Base-by-base conservation (phyloP, 2,797 vertebrate genomes). In the Sebastiscus albofasciatus region DNA sequence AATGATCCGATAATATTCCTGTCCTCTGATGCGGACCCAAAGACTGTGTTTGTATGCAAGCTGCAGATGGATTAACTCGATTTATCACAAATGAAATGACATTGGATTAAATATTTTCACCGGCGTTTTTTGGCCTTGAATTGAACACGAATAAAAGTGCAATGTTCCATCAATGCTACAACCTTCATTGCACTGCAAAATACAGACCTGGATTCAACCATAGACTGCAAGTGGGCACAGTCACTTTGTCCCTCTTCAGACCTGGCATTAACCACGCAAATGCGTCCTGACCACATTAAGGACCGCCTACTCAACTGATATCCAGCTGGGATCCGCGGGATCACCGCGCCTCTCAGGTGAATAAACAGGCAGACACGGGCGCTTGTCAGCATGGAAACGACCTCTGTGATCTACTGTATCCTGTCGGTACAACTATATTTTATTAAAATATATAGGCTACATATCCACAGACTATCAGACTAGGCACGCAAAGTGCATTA, bases 41-140 rank as follows among this genome's bases (percentile, higher is more conserved):
- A 69, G 12, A 36, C n/a, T 27, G 3, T 67, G 13, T 79, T 60
- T 74, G 31, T 60, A 55, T 68, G 52, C 52, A 56, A n/a, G 20
- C 39, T 66, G 46, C 42, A 33, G 26, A 58, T 46, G 58, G 62
- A 83, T 80, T 72, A 58, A 62, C 49, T 71, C 6, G 36, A 8
- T 46, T 81, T 55, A 62, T 60, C 29, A 64, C 2, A 22, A 39
- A 62, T 14, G 4, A 20, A 39, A 66, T 14, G 5, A 18, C 26
- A 11, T 18, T 42, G 26, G 14, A 52, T 67, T 65, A 29, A 66
- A 56, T 34, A 39, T 64, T 22, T 69, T 49, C 24, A 36, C 36
- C 33, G 20, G 4, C 7, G 55, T 46, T 77, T 58, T 46, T 39
- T 67, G 13, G 26, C 42, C 33, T 56, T 42, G 52, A 29, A 73